Conservation (phyloP, 2,797 vertebrate genomes). For the Chiloscyllium punctatum region DNA sequence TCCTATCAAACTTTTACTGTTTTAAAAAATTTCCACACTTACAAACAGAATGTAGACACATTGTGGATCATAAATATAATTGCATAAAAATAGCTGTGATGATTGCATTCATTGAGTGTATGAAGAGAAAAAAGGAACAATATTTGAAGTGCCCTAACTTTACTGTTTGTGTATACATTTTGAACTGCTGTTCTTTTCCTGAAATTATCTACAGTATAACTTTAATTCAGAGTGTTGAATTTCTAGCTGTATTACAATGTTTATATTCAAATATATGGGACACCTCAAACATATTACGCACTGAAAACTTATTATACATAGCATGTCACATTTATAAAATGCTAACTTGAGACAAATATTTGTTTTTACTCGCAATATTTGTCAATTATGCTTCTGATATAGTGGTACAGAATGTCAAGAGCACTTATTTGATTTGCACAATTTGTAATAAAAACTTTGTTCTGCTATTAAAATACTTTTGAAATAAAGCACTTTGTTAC, state of each 20-base stretch:
- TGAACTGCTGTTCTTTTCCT: constrained; percentile 6
- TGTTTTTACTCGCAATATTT: background rate
- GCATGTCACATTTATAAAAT: constrained; percentile 26
- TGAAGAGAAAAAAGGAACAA: background rate
- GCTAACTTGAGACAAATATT: background rate
- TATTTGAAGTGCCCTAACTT: constrained; percentile 21
- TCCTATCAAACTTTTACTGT: background rate
- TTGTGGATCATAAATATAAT: background rate
- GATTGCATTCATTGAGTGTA: background rate
- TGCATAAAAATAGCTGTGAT: background rate
- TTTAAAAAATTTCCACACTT: background rate
- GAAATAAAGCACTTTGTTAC: constrained; percentile 1
- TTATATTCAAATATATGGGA: background rate
- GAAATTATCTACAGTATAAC: background rate
- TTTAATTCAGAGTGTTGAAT: background rate
- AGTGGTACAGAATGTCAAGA: background rate
- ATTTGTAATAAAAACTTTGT: background rate
- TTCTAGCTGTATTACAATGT: constrained; percentile 2
- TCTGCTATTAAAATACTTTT: background rate
- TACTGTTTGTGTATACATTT: constrained; percentile 5
- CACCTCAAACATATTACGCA: background rate
- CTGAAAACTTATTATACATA: constrained; percentile 10
- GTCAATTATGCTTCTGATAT: constrained; percentile 1
- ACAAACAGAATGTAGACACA: background rate
- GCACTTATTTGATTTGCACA: constrained; percentile 31